Conservation (phyloP, 2,113 vertebrate species). For the Asarcornis scutulata region DNA sequence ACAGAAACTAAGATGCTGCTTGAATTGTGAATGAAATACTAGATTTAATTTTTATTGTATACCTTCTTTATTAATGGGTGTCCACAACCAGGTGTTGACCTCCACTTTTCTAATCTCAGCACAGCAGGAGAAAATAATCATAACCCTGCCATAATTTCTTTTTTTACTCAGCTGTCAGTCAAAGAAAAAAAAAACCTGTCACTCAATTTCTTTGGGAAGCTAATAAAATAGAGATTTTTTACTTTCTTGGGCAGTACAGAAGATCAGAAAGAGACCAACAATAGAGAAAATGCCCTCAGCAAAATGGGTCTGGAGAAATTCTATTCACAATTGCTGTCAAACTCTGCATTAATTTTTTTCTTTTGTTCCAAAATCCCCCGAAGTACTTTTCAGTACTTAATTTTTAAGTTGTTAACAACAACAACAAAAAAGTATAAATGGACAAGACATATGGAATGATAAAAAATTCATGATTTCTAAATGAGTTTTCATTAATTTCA, state of each 20-base stretch:
- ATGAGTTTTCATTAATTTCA: background rate
- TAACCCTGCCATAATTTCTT: background rate
- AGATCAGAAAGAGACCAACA: background rate
- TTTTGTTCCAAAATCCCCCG: background rate
- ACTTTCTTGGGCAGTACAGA: background rate
- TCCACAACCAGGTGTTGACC: background rate
- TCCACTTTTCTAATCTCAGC: constrained; percentile 20
- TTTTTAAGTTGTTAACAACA: background rate
- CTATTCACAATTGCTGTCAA: background rate
- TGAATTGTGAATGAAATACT: background rate
- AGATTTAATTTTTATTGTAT: background rate
- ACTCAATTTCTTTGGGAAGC: background rate
- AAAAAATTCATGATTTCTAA: background rate
- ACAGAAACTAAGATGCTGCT: background rate
- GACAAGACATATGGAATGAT: background rate
- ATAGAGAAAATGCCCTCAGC: background rate
- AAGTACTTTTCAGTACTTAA: background rate
- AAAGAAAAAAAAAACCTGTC: background rate
- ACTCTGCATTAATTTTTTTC: background rate
- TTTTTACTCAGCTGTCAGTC: background rate
- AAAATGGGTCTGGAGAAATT: background rate
- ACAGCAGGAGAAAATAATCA: background rate
- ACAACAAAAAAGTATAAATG: background rate
- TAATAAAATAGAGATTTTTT: background rate
- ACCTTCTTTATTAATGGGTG: background rate